Evolutionary conservation across 2,888 invertebrate species (phyloP).

Genomic region (Tetranychus piercei): DNA sequence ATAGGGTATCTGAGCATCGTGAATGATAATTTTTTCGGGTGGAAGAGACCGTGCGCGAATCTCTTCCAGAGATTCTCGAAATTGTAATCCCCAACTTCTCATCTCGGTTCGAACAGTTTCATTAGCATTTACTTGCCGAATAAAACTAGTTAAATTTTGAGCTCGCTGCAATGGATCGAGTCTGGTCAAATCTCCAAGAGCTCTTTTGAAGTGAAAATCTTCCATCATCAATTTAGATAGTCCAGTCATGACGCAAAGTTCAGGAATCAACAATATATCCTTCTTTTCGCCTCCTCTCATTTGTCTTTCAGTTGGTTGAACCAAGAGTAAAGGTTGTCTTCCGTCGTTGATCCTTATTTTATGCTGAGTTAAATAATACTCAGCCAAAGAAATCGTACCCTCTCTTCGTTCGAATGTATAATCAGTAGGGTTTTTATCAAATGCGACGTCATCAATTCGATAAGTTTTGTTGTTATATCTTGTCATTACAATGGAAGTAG

Average conservation of each 20-base stretch:
- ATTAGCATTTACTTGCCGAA: conserved; percentile 9
- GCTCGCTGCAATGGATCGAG: conserved; percentile 17
- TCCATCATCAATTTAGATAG: conserved; percentile 19
- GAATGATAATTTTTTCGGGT: not conserved
- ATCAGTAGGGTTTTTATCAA: conserved; percentile 31
- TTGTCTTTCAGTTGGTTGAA: conserved; percentile 44
- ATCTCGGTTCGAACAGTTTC: not conserved
- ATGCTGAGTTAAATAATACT: conserved; percentile 41
- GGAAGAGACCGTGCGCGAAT: not conserved
- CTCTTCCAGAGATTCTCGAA: not conserved
- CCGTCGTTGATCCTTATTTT: conserved; percentile 43
- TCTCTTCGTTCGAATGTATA: conserved; percentile 30
- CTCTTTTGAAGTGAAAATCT: conserved; percentile 20
- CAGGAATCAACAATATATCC: conserved; percentile 21
- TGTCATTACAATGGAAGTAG: conserved; percentile 35
- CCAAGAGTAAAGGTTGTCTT: conserved; percentile 60
- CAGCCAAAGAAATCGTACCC: conserved; percentile 27
- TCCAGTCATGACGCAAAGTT: conserved; percentile 24
- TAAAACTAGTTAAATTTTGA: conserved; percentile 19
- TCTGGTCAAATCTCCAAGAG: conserved; percentile 19
- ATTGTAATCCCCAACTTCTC: not conserved
- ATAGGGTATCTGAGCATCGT: not conserved
- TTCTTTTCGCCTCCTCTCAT: conserved; percentile 36
- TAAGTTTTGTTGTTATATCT: conserved; percentile 38
- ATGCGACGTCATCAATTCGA: conserved; percentile 35